Evolutionary conservation across 2,797 vertebrate species (phyloP).

Genomic region (Amblyopsis hoosieri): DNA sequence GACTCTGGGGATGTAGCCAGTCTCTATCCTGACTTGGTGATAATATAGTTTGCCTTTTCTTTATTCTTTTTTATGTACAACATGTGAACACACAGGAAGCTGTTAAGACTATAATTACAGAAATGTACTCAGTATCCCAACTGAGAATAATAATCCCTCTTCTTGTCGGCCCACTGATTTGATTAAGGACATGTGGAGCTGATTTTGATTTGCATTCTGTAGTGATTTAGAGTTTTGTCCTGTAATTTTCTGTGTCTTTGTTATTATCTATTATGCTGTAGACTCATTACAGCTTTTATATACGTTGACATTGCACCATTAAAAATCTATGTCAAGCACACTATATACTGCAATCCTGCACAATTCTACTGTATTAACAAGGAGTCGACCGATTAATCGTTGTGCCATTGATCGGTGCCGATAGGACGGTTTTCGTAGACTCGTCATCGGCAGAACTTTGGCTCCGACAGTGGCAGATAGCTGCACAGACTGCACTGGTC

Average conservation of each 20-base stretch:
- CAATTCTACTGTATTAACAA: neutral
- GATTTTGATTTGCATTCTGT: neutral
- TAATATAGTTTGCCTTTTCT: no score
- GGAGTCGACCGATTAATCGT: no score
- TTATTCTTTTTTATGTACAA: no score
- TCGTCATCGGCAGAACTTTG: no score
- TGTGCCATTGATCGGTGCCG: no score
- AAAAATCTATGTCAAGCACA: conserved; percentile 35
- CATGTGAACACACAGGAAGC: no score
- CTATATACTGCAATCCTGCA: no score
- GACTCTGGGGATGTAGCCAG: neutral
- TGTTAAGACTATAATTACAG: neutral
- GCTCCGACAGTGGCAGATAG: no score
- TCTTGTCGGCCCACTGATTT: neutral
- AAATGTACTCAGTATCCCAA: neutral
- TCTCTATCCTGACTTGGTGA: no score
- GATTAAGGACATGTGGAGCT: neutral
- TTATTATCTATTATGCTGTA: neutral
- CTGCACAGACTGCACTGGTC: no score
- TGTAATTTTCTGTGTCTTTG: neutral
- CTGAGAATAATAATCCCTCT: neutral
- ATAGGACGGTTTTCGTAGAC: no score
- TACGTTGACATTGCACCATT: conserved; percentile 34
- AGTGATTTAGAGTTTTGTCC: neutral
- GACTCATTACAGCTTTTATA: conserved; percentile 30